Percentiles rank a stretch among this genome's conserved stretches.
Conservation (phyloP, 2,113 vertebrate species). For the Zosterops hypoxanthus region DNA sequence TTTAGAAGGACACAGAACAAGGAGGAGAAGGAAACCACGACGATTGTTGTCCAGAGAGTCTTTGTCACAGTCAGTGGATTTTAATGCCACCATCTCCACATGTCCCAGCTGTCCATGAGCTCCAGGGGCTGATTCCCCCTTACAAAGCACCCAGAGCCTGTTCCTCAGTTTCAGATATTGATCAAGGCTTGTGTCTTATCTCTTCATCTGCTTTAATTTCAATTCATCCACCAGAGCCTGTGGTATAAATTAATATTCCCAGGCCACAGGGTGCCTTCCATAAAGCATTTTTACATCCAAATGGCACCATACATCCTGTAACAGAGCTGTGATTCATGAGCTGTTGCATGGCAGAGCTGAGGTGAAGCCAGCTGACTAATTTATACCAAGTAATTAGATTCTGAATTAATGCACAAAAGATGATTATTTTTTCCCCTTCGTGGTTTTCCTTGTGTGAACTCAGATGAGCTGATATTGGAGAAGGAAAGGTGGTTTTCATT, state of each 20-base stretch:
- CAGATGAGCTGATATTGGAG: not conserved
- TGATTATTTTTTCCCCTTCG: not conserved
- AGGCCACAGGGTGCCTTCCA: not conserved
- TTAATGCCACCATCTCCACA: not conserved
- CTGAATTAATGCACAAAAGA: conserved; percentile 1
- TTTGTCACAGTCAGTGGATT: not conserved
- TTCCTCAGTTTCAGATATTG: not conserved
- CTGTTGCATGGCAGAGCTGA: not conserved
- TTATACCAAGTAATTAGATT: conserved; percentile 2
- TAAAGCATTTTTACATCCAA: conserved; percentile 14
- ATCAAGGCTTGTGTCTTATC: not conserved
- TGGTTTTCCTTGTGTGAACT: not conserved
- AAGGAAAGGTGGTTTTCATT: not conserved
- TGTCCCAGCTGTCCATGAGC: not conserved
- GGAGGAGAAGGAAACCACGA: not conserved
- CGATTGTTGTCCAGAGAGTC: not conserved
- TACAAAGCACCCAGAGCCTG: not conserved
- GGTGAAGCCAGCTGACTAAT: conserved; percentile 33
- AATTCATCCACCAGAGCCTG: not conserved
- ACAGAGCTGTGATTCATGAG: conserved; percentile 5
- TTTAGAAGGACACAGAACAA: not conserved
- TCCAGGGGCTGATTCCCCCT: not conserved
- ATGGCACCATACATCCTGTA: not conserved
- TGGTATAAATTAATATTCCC: conserved; percentile 5
- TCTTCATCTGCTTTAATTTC: conserved; percentile 2